Evolutionary conservation across 2,888 invertebrate species (phyloP).

Genomic region (Melikaiella ostensackeni): DNA sequence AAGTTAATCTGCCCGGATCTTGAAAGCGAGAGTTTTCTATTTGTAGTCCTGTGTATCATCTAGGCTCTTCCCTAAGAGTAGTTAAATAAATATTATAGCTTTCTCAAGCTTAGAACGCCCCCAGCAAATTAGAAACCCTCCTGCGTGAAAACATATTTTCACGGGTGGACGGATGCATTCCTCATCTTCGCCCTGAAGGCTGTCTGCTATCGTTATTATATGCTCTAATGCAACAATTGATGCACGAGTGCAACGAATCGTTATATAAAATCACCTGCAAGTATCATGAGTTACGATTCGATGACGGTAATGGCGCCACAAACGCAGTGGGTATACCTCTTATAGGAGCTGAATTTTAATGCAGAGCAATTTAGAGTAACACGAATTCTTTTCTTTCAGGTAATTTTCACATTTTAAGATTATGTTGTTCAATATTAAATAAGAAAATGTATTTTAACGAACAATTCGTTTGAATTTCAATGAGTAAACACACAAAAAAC

Average conservation of each 20-base stretch:
- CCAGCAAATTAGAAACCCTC: slow-evolving; percentile 49
- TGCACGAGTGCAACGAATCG: slow-evolving; percentile 37
- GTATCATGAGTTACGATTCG: slow-evolving; percentile 45
- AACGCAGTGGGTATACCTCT: slow-evolving; percentile 36
- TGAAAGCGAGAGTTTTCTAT: neutral
- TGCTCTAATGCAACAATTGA: slow-evolving; percentile 47
- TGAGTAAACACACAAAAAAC: too few relatives aligned
- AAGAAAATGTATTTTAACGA: neutral
- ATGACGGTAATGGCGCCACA: slow-evolving; percentile 41
- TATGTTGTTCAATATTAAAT: neutral
- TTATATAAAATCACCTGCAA: slow-evolving; percentile 49
- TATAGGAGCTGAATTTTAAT: too few relatives aligned
- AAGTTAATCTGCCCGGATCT: neutral
- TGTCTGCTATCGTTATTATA: slow-evolving; percentile 50
- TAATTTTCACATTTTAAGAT: too few relatives aligned
- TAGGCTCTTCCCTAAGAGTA: neutral
- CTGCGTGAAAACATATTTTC: slow-evolving; percentile 51
- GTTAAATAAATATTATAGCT: neutral
- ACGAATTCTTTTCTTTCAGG: too few relatives aligned
- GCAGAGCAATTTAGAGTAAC: too few relatives aligned
- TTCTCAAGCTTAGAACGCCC: slow-evolving; percentile 44
- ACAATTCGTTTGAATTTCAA: too few relatives aligned
- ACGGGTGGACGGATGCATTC: slow-evolving; percentile 51
- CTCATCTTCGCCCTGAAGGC: slow-evolving; percentile 41
- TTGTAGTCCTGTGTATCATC: neutral